phyloP scores from a whole-genome alignment of 1,140 invertebrate genomes.

The Pomacea maculata region DNA sequence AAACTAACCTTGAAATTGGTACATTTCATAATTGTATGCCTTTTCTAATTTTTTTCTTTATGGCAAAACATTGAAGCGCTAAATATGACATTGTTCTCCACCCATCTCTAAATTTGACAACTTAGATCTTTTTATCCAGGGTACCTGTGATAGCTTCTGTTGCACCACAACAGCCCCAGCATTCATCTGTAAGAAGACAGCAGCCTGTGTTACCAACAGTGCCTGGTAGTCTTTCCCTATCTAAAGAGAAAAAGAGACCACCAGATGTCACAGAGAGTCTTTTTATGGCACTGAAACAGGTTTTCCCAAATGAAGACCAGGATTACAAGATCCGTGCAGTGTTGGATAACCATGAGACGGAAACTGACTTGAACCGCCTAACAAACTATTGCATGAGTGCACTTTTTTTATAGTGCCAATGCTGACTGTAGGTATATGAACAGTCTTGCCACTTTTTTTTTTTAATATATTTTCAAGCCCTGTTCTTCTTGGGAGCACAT shows the following conservation, averaged over 20 bases:
- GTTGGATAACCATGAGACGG: slow-evolving; percentile 38
- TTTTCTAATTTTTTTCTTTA: no score
- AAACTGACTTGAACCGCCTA: slow-evolving; percentile 44
- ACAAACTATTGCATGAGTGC: slow-evolving; percentile 41
- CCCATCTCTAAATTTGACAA: neutral
- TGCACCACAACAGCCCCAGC: no score
- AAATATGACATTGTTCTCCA: no score
- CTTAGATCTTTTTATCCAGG: neutral
- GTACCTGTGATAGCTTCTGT: neutral
- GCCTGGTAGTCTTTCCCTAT: neutral
- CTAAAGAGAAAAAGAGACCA: neutral
- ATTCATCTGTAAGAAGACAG: neutral
- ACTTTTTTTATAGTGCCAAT: slow-evolving; percentile 1
- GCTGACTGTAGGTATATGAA: no score
- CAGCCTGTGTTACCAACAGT: neutral
- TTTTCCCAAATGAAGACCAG: slow-evolving; percentile 42
- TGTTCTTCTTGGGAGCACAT: no score
- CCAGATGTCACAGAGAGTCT: slow-evolving; percentile 34
- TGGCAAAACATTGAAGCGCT: no score
- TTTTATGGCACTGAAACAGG: slow-evolving; percentile 29
- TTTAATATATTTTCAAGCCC: no score
- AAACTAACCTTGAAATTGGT: neutral
- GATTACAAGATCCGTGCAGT: slow-evolving; percentile 34
- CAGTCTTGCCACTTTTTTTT: no score
- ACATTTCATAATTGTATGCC: neutral